Percentiles rank a stretch among this genome's conserved stretches.
Conservation (phyloP, 2,113 vertebrate genomes). For the Cyprinodon tularosa region DNA sequence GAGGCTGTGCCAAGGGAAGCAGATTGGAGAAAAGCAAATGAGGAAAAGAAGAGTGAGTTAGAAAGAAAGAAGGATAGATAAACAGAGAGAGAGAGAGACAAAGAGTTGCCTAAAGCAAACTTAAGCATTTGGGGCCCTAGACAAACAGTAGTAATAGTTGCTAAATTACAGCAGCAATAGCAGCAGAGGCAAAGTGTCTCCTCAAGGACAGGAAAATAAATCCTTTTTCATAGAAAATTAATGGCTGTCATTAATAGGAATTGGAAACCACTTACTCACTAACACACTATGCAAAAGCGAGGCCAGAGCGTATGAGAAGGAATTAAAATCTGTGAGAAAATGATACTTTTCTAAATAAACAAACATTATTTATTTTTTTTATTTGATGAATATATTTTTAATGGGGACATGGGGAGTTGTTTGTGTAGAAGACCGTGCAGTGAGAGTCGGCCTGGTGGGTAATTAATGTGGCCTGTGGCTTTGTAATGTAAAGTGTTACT, state of each 20-base stretch:
- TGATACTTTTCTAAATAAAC: slow-evolving; percentile 48
- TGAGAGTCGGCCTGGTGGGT: slow-evolving; percentile 37
- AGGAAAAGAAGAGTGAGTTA: slow-evolving; percentile 30
- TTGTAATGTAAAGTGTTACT: slow-evolving; percentile 31
- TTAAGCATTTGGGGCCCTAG: slow-evolving; percentile 60
- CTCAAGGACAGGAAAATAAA: slow-evolving; percentile 60
- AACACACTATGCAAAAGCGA: slow-evolving; percentile 9
- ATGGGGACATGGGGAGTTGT: slow-evolving; percentile 56
- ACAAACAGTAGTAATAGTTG: slow-evolving; percentile 71
- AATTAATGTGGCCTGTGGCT: slow-evolving; percentile 57
- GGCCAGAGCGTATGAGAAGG: slow-evolving; percentile 3
- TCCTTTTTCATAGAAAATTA: slow-evolving; percentile 59
- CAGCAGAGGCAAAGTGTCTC: slow-evolving; percentile 49
- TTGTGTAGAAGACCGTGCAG: slow-evolving; percentile 42
- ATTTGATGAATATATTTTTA: slow-evolving; percentile 65
- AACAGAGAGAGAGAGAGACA: slow-evolving; percentile 22
- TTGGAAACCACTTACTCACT: slow-evolving; percentile 54
- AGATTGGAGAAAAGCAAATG: slow-evolving; percentile 41
- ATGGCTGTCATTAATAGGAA: slow-evolving; percentile 68
- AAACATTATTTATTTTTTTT: slow-evolving; percentile 55
- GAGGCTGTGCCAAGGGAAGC: slow-evolving; percentile 43
- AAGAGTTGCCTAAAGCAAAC: slow-evolving; percentile 48
- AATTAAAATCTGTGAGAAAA: slow-evolving; percentile 12
- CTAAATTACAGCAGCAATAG: slow-evolving; percentile 61
- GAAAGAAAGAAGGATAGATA: slow-evolving; percentile 8